Percentiles rank a stretch among this genome's conserved stretches.
Conservation (phyloP, 2,797 vertebrate genomes). For the Pogonophryne albipinna region DNA sequence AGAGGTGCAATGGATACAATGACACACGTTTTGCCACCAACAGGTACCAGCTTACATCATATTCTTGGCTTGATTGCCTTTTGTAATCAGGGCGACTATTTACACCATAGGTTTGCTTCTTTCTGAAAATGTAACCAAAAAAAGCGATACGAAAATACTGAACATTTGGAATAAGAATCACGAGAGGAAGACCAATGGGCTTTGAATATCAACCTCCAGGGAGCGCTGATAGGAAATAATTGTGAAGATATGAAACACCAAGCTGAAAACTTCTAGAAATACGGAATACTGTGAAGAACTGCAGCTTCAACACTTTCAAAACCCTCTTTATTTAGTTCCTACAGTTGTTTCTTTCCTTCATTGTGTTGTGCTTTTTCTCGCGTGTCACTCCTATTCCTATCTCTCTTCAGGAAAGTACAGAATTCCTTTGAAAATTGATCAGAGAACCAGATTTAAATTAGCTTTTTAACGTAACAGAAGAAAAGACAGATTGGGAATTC, state of each 20-base stretch:
- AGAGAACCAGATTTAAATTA: slow-evolving; percentile 45
- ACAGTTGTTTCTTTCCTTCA: too few species aligned
- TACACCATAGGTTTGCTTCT: slow-evolving; percentile 12
- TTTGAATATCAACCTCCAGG: slow-evolving; percentile 35
- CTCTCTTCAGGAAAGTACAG: not conserved
- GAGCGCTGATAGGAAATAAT: slow-evolving; percentile 29
- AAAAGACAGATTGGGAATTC: slow-evolving; percentile 16
- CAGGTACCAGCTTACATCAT: slow-evolving; percentile 47
- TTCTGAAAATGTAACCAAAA: not conserved
- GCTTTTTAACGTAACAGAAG: slow-evolving; percentile 15
- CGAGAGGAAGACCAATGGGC: slow-evolving; percentile 28
- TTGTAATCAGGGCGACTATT: slow-evolving; percentile 40
- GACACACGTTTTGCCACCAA: slow-evolving; percentile 49
- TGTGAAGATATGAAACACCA: slow-evolving; percentile 29
- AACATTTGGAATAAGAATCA: not conserved
- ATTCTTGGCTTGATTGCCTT: slow-evolving; percentile 22
- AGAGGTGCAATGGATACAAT: slow-evolving; percentile 40
- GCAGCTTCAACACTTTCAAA: slow-evolving; percentile 13
- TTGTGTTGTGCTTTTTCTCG: not conserved
- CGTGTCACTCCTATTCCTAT: not conserved
- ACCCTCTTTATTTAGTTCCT: slow-evolving; percentile 3
- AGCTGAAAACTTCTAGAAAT: too few species aligned
- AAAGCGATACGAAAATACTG: not conserved
- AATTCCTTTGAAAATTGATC: slow-evolving; percentile 40
- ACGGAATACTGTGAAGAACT: slow-evolving; percentile 40